Evolutionary conservation across 2,888 invertebrate species (phyloP), one percentile per base, ranked within the genome.

Genomic region (Andrena minutula): DNA sequence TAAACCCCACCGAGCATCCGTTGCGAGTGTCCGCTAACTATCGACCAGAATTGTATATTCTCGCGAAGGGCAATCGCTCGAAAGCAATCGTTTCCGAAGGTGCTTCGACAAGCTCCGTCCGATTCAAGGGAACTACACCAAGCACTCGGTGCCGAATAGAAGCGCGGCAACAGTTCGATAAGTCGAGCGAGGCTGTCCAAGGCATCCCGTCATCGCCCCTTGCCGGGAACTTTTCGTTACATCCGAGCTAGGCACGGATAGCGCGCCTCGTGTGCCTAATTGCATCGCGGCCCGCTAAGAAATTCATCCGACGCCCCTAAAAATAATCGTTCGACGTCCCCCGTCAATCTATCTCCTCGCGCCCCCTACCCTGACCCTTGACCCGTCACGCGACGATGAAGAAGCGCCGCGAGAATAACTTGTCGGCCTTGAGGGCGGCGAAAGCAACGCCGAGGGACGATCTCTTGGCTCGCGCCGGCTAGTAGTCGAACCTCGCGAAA

Each of bases 401-500:
- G 82, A 84, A 85, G 73, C 75, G 70, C 66, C 77, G 73, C 73
- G 71, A 79, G 83, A 88, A 85, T 87, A 80, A 82, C 80, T 84
- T 72, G 23, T 10, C 65, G 63, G 74, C 78, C 74, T 71, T 80
- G 65, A 5, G n/a, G 28, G 64, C 69, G 30, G 32, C 41, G 47
- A 63, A 61, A 30, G 26, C 49, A 51, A 61, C 72, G 28, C 35
- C 53, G 26, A 56, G n/a, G 30, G 12, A 32, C 58, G 63, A 20
- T 53, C 53, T 64, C 32, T 51, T 56, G 23, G 47, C 23, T 47
- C 53, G 30, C 65, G 12, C 32, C 35, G 47, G 2, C 32, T 2
- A 41, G 6, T n/a, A 23, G n/a, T 20, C 26, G 23, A 53, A n/a
- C 23, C 26, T 47, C 56, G 26, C 61, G 72, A 75, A 64, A 68